Base-by-base conservation (phyloP, 2,113 vertebrate genomes). In the Oostethus manadensis region DNA sequence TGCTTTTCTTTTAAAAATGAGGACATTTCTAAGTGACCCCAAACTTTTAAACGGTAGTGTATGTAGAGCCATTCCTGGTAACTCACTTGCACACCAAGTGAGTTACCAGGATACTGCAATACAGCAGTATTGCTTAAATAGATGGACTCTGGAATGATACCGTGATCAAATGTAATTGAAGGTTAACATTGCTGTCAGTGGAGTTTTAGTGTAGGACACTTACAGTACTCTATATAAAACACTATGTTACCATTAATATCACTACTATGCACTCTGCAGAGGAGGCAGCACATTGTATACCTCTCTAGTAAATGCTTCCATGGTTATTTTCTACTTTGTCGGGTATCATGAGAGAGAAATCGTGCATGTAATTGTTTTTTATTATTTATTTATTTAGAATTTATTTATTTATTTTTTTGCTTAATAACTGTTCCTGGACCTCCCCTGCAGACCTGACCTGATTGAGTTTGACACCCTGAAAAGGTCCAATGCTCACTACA, bases 401-500 rank as follows among this genome's bases (percentile, higher is more conserved):
- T 21, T 14, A 20, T n/a, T 21, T 21, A 46, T 43, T 45, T 46
- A 4, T 45, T 67, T 68, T 40, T n/a, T n/a, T n/a, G 75, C 71
- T 10, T 20, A 21, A 18, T 26, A 60, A 59, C 33, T 81, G 3
- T 71, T 44, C n/a, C 9, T 22, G 7, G 51, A 62, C 43, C 43
- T 40, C 6, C 38, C 38, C 26, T 65, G 22, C 78, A 97, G 94
- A 83, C 84, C 94, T 3, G 94, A 96, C 74, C 72, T 97, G 66
- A 91, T 97, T 66, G 93, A 96, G 70, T 95, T 96, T 58, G 94
- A 95, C 72, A 90, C 86, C 53, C 76, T 97, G 73, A 95, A 93
- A 80, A 92, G 92, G 65, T 96, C 93, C 55, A 97, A 97, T 2
- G 93, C 94, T 42, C 94, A 97, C 76, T 93, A 96, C 84, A 96